These are phyloP conservation scores for Pachydiplax longipennis DNA, from an alignment of 2,888 invertebrate genomes.

Conservation along the genomic window DNA sequence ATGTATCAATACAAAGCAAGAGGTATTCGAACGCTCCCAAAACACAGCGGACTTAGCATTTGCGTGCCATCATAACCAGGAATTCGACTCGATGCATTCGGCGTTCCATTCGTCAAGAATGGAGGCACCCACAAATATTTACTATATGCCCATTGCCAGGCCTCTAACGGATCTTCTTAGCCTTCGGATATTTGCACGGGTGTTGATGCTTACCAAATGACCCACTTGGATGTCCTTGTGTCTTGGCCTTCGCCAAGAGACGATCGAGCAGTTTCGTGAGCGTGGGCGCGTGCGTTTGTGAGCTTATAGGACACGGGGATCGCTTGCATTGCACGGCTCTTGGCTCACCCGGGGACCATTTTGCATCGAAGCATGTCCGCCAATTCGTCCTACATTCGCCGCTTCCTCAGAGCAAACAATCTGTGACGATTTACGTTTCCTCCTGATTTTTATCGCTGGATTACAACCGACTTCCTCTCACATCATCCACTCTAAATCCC, in stretches of 20 bases:
- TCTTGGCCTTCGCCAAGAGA: neutral
- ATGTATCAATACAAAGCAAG: no score
- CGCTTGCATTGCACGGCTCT: neutral
- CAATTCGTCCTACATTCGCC: neutral
- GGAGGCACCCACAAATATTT: slow-evolving; percentile 28
- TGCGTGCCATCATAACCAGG: no score
- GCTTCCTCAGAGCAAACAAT: neutral
- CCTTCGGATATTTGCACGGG: neutral
- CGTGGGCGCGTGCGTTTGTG: neutral
- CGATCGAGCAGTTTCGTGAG: neutral
- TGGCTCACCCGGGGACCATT: neutral
- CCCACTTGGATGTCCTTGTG: slow-evolving; percentile 1
- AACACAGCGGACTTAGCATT: no score
- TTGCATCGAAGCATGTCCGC: neutral
- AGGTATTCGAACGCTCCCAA: no score
- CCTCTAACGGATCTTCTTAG: slow-evolving; percentile 10
- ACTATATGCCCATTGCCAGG: slow-evolving; percentile 32
- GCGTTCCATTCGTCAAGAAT: neutral
- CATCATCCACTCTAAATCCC: no score
- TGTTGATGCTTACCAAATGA: neutral
- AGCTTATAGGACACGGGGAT: neutral
- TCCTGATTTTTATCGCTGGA: neutral
- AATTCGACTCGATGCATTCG: neutral
- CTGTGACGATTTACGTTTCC: neutral
- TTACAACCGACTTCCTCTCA: neutral